Conservation (phyloP, 2,888 invertebrate genomes). For the Lordiphosa andalusiaca region DNA sequence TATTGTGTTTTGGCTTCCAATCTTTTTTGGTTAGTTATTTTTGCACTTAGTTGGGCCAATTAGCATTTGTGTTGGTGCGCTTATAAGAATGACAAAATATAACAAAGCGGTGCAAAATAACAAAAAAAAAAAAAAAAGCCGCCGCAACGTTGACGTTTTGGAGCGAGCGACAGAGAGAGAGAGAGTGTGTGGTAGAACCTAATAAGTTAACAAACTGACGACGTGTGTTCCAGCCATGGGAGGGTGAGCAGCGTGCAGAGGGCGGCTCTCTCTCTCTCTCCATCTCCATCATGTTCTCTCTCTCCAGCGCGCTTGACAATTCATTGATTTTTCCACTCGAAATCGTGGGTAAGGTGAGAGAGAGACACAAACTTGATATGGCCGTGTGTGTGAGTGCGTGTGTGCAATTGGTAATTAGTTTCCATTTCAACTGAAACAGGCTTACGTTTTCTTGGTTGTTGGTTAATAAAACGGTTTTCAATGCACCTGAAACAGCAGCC, state of each 20-base stretch:
- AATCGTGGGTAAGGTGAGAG: slow-evolving; percentile 14
- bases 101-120: slow-evolving; percentile 65
- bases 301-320: slow-evolving; percentile 30
- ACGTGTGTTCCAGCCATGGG: slow-evolving; percentile 30
- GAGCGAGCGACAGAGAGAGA: slow-evolving; percentile 5
- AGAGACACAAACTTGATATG: slow-evolving; percentile 30
- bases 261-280: slow-evolving; percentile 22
- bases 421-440: neutral
- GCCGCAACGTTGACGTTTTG: slow-evolving; percentile 70
- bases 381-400: slow-evolving; percentile 27
- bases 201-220: slow-evolving; percentile 72
- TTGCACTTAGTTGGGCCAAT: slow-evolving; percentile 49
- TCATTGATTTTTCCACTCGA: slow-evolving; percentile 76
- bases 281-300: slow-evolving; percentile 2
- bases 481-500: neutral
- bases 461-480: too few species aligned
- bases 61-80: slow-evolving; percentile 46
- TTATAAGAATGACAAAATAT: slow-evolving; percentile 55
- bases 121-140: slow-evolving; percentile 66
- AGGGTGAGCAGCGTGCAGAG: slow-evolving; percentile 1
- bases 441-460: neutral
- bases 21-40: slow-evolving; percentile 19
- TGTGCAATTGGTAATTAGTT: slow-evolving; percentile 36
- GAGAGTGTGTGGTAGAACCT: slow-evolving; percentile 56
- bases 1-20: neutral